Evolutionary conservation across 2,797 vertebrate genomes (phyloP), one percentile per base, ranked within the genome.

Genomic region (Carcharodon carcharias): DNA sequence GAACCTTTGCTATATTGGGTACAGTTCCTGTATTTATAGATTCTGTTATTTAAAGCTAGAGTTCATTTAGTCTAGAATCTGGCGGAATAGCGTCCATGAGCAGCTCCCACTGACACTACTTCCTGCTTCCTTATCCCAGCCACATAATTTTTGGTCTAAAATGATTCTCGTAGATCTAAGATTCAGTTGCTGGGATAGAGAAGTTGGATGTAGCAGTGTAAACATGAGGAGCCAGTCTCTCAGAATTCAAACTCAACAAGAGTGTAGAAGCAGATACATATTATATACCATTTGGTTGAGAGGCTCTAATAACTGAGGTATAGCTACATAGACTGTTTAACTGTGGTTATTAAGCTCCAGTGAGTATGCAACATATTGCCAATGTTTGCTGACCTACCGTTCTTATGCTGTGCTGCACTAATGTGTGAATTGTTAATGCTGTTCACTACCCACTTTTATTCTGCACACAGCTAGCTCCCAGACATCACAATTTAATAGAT

Each of bases 381-480:
- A 95, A 40, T 40, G 71, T 91, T 95, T 97, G 94, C 96, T 97
- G 97, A 97, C 96, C 89, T 94, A 87, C 96, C 97, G 96, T 96
- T 97, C 96, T 97, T 97, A 96, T 97, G 96, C 97, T 97, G 97
- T 97, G 97, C 97, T 97, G 97, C 96, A 14, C 96, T 97, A 96
- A 97, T 96, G 87, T 96, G 96, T 96, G 31, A 96, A 97, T 97
- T 97, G 97, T 97, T 96, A 77, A 0, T 96, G 96, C 96, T 92
- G 97, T 97, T 97, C 94, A 95, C 26, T 50, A 16, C 45, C 31
- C 50, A 6, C 28, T 14, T 73, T 95, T 95, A 28, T 95, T 95
- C 14, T 95, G 94, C 11, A 23, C 35, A 50, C 96, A 96, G 73
- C n/a, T 97, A 96, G 69, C n/a, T 97, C 96, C 50, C 54, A 8